Base-by-base conservation (phyloP, 2,797 vertebrate species). In the Tapirus indicus region DNA sequence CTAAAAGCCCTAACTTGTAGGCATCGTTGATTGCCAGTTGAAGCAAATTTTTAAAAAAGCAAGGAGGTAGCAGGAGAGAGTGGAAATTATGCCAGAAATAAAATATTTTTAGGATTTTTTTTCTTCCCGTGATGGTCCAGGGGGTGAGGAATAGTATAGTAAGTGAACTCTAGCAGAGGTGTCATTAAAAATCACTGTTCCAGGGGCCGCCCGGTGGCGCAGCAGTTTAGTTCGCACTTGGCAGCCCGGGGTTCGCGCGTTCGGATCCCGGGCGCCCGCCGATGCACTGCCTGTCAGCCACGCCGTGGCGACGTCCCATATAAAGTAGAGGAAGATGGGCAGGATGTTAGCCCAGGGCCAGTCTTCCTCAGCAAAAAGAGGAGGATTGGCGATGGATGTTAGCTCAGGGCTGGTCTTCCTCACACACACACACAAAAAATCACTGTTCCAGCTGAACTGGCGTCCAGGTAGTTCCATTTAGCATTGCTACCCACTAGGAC, bases 1-100 rank as follows among this genome's bases (percentile, higher is more conserved):
- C 29, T 12, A 32, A 72, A 78, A 83, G 27, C 52, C 47, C 41
- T 38, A 79, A 13, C 41, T 83, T 54, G 52, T 44, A 92, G n/a
- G 72, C 92, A 83, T 47, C 66, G 56, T 47, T 62, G 38, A 96
- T 84, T 93, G 68, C 56, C 71, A 89, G 72, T 82, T 86, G 87
- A 93, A 71, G 58, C 44, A 86, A 49, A 25, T 27, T 88, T 52
- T 92, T 95, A 25, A 82, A 52, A 97, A 94, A 97, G 77, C 44
- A 52, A 82, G 16, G 20, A 83, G 6, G 86, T 78, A 49, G 91
- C 88, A 96, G 94, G 85, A 47, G 27, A 88, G 18, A 72, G 56
- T 82, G 47, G 64, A 95, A 94, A 96, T 88, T 58, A 68, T 86
- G 77, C 86, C 96, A 93, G 56, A 96, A 93, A 77, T 62, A 92